Conservation (phyloP, 53 echinoderm and acorn worm genomes). For the Patiria pectinifera region DNA sequence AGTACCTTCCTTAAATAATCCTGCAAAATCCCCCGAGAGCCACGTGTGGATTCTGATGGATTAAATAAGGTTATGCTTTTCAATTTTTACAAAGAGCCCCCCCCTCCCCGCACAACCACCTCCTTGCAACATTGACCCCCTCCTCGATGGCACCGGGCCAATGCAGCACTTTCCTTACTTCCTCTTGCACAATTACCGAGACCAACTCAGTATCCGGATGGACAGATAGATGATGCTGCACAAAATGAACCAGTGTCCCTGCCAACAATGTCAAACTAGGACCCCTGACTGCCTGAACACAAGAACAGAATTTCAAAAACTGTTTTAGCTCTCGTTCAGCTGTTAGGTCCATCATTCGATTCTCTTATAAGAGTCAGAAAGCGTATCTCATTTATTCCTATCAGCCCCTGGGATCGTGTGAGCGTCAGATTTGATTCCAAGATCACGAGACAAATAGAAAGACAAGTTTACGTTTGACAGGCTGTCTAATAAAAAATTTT, state of each 20-base stretch:
- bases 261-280: neutral
- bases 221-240: neutral
- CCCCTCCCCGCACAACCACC: neutral
- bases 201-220: neutral
- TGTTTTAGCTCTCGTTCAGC: neutral
- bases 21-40: too few species aligned
- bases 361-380: neutral
- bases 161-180: neutral
- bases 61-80: too few species aligned
- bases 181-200: constrained; percentile 8
- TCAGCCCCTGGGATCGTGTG: neutral
- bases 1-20: too few species aligned
- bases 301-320: neutral
- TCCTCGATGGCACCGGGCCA: constrained; percentile 14
- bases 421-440: neutral
- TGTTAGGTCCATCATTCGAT: neutral
- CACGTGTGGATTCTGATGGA: too few species aligned
- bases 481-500: neutral
- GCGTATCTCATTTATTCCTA: neutral
- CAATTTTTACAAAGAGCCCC: neutral
- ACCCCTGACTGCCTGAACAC: neutral
- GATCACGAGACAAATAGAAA: neutral
- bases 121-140: neutral
- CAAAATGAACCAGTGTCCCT: neutral
- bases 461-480: neutral